These are phyloP conservation scores for Murina feae DNA, from an alignment of 2,113 vertebrate species.

Conservation along the genomic window DNA sequence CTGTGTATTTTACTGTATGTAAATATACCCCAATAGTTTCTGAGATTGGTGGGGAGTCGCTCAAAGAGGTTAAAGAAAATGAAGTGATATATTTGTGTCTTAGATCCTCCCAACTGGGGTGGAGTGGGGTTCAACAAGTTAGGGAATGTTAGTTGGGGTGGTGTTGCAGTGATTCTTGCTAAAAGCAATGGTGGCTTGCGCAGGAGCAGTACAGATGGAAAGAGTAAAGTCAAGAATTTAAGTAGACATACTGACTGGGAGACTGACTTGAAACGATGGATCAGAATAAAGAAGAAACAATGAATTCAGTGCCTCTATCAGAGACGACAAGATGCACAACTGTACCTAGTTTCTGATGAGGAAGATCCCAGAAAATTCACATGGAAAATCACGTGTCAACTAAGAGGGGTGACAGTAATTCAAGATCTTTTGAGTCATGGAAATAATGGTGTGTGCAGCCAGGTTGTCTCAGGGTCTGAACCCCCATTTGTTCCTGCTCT, in stretches of 20 bases:
- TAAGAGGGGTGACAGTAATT: not conserved
- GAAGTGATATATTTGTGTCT: not conserved
- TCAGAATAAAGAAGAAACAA: not conserved
- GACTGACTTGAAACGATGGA: not conserved
- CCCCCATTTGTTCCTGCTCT: slow-evolving; percentile 39
- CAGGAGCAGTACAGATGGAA: not conserved
- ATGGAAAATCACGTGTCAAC: not conserved
- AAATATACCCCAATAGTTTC: not conserved
- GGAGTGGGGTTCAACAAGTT: not conserved
- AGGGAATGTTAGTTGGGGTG: not conserved
- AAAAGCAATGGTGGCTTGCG: not conserved
- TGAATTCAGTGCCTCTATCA: not conserved
- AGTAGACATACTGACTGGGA: not conserved
- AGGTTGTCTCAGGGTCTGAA: slow-evolving; percentile 15
- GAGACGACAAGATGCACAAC: not conserved
- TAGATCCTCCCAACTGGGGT: not conserved
- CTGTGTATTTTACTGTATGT: not conserved
- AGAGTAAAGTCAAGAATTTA: not conserved
- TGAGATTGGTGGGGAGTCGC: not conserved
- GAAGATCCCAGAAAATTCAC: not conserved
- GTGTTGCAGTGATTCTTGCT: not conserved
- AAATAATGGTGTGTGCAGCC: not conserved
- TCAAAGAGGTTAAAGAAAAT: not conserved
- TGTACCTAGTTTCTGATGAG: not conserved
- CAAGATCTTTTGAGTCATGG: not conserved